Base-by-base conservation (phyloP, 2,888 invertebrate genomes). In the Apamea sordens region DNA sequence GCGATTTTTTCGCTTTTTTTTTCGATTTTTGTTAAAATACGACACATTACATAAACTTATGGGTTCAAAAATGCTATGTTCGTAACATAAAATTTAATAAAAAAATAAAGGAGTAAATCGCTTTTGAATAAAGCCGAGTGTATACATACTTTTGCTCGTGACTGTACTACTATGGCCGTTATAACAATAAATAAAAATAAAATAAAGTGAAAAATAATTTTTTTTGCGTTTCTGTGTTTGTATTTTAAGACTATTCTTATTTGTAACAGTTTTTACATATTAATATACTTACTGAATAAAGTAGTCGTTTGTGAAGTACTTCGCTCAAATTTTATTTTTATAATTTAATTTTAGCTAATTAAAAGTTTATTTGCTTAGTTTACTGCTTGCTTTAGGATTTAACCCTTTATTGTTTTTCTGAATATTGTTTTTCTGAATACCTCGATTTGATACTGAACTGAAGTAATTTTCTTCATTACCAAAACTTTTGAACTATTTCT, bases 351-450 rank as follows among this genome's bases (percentile, higher is more conserved):
- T 41, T 5, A 65, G 56, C 15, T 67, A 28, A 75, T 67, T 44
- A 67, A 67, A 56, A 21, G 44, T 65, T 73, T 47, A n/a, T 59
- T 21, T 13, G 36, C 24, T 2, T 59, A 67, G 32, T 77, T 67
- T 50, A 36, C 8, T n/a, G n/a, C 10, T 28, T 32, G 64, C 28
- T 77, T 44, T 7, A 50, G 15, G 2, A 63, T 72, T 61, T 18
- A 61, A 36, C 5, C 36, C 41, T 41, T n/a, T 47, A n/a, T 59
- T n/a, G 21, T 28, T n/a, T n/a, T 68, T 68, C 44, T 18, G 28
- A 36, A 41, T 41, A 76, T 53, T 76, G 15, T n/a, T n/a, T n/a
- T n/a, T n/a, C n/a, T n/a, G n/a, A n/a, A n/a, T n/a, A 63, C 36
- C 24, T 7, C 6, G 11, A 44, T 71, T 59, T n/a, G 1, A 28